Evolutionary conservation across 2,888 invertebrate genomes (phyloP).

Genomic region (Drosophila quinaria): DNA sequence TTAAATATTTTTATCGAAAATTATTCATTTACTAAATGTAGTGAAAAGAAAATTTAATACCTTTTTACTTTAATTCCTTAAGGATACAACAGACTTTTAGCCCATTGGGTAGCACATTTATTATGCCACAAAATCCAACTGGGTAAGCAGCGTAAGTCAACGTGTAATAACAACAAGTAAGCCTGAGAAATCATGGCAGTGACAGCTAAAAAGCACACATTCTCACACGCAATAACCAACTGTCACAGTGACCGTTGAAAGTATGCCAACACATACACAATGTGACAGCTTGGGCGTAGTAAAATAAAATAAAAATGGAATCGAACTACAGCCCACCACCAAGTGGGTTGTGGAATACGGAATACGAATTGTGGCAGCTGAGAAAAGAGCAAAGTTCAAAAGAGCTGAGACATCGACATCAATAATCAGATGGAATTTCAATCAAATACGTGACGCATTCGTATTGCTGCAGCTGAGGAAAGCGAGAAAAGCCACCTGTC

Average conservation of each 20-base stretch:
- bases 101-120: neutral
- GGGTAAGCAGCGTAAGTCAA: slow-evolving; percentile 23
- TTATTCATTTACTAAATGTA: too few species aligned
- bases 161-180: neutral
- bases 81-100: neutral
- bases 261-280: slow-evolving; percentile 33
- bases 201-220: slow-evolving; percentile 21
- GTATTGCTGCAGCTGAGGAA: slow-evolving; percentile 10
- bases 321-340: neutral
- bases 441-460: slow-evolving; percentile 67
- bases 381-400: slow-evolving; percentile 46
- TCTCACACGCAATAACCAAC: neutral
- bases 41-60: too few species aligned
- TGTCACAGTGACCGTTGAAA: slow-evolving; percentile 37
- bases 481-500: slow-evolving; percentile 24
- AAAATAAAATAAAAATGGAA: slow-evolving; percentile 37
- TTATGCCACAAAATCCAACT: slow-evolving; percentile 1
- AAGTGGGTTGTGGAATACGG: neutral
- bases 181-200: slow-evolving; percentile 16
- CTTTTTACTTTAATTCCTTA: neutral
- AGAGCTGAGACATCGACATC: slow-evolving; percentile 34
- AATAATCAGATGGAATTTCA: slow-evolving; percentile 72
- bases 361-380: neutral
- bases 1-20: neutral
- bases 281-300: slow-evolving; percentile 36